Conservation (phyloP, 2,888 invertebrate genomes). For the Steromphala cineraria region DNA sequence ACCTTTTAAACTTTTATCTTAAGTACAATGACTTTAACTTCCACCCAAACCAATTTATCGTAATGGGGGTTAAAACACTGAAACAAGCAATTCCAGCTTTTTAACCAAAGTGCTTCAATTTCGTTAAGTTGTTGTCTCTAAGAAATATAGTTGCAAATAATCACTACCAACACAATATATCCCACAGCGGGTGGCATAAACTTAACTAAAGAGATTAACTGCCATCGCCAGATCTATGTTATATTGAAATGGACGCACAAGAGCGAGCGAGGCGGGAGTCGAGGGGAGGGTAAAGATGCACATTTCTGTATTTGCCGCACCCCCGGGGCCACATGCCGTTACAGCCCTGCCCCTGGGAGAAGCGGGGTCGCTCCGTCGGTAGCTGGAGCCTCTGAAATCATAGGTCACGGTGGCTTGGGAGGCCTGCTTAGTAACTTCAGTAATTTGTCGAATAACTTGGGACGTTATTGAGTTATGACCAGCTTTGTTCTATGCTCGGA, state of each 20-base stretch:
- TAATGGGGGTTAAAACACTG: not conserved
- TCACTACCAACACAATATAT: not conserved
- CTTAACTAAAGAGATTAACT: slow-evolving; percentile 7
- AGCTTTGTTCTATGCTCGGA: slow-evolving; percentile 16
- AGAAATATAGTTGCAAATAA: not conserved
- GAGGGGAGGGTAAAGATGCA: not conserved
- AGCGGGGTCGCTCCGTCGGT: slow-evolving; percentile 5
- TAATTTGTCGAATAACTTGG: slow-evolving; percentile 24
- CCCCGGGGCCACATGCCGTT: not conserved
- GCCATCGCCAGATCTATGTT: not conserved
- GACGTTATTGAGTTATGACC: slow-evolving; percentile 24
- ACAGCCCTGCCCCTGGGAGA: not conserved
- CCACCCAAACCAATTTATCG: too few relatives aligned
- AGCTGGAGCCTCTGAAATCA: slow-evolving; percentile 7
- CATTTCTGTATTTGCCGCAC: slow-evolving; percentile 4
- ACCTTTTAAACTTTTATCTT: not conserved
- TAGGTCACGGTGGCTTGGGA: slow-evolving; percentile 24
- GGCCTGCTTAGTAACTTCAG: slow-evolving; percentile 20
- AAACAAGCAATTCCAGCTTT: not conserved
- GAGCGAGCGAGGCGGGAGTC: not conserved
- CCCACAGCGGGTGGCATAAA: not conserved
- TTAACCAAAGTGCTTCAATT: not conserved
- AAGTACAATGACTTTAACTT: not conserved
- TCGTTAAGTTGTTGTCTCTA: not conserved
- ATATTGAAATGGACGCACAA: slow-evolving; percentile 19